Conservation (phyloP, 37 sponge, comb jelly and placozoan species). For the Aplysina aerophoba region DNA sequence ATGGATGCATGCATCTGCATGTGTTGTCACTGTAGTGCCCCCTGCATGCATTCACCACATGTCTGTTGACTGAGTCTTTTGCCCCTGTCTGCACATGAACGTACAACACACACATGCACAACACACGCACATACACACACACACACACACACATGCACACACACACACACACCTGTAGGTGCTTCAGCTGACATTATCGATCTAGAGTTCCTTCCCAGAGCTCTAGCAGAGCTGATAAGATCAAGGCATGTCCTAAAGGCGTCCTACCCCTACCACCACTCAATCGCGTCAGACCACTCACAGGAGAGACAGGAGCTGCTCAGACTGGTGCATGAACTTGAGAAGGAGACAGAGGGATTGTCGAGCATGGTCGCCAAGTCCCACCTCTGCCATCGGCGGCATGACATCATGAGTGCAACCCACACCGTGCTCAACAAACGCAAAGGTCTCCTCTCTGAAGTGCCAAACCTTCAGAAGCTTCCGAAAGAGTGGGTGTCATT, state of each 20-base stretch:
- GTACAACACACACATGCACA: conserved; percentile 6
- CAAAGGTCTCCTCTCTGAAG: neutral
- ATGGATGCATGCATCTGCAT: too few species aligned
- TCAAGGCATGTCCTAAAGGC: conserved; percentile 65
- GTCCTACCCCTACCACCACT: conserved; percentile 78
- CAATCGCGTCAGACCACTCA: conserved; percentile 37
- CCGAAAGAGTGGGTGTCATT: conserved; percentile 14
- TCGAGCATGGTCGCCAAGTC: conserved; percentile 82
- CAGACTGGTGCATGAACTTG: conserved; percentile 54
- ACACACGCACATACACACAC: conserved; percentile 13
- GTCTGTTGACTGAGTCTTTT: too few species aligned
- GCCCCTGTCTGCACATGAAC: neutral
- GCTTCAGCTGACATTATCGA: neutral
- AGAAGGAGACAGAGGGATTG: conserved; percentile 71
- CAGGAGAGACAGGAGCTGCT: conserved; percentile 43
- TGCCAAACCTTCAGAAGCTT: neutral
- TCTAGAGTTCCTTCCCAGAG: conserved; percentile 69
- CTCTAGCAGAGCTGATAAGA: conserved; percentile 67
- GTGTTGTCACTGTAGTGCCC: too few species aligned
- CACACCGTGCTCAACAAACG: neutral
- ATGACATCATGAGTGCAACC: conserved; percentile 71
- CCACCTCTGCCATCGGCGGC: conserved; percentile 66
- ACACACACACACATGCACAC: conserved; percentile 6
- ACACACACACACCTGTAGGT: conserved; percentile 26
- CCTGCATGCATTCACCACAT: too few species aligned